phyloP scores from a whole-genome alignment of 2,888 invertebrate species.

The Lithophane leautieri region DNA sequence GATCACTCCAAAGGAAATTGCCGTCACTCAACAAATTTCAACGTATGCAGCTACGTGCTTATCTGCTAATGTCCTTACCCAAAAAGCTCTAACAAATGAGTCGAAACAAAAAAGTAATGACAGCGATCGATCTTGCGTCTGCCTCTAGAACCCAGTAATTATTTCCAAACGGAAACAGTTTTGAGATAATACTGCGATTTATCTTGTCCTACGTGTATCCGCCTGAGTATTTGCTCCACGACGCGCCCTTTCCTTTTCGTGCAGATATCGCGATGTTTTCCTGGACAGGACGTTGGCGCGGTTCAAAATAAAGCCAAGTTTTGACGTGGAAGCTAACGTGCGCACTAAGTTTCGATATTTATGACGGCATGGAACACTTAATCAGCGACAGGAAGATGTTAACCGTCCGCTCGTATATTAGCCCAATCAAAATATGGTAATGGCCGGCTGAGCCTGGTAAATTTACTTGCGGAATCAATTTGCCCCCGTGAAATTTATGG shows the following conservation, averaged over 20 bases:
- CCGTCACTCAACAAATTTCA: constrained; percentile 74
- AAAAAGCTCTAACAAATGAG: constrained; percentile 72
- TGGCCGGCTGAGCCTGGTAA: constrained; percentile 74
- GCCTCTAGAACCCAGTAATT: constrained; percentile 71
- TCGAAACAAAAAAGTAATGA: constrained; percentile 78
- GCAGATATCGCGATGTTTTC: constrained; percentile 70
- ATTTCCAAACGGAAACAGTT: constrained; percentile 81
- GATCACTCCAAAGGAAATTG: constrained; percentile 72
- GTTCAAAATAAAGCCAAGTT: constrained; percentile 74
- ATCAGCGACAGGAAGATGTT: constrained; percentile 85
- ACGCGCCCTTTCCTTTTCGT: constrained; percentile 71
- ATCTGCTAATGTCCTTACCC: constrained; percentile 69
- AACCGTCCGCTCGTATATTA: constrained; percentile 82
- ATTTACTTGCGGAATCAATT: constrained; percentile 85
- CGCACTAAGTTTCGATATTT: constrained; percentile 78
- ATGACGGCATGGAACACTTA: constrained; percentile 80
- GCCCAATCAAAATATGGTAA: constrained; percentile 88
- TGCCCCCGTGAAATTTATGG: constrained; percentile 86
- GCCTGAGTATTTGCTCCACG: constrained; percentile 71
- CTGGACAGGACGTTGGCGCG: constrained; percentile 62
- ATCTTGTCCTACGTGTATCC: constrained; percentile 75
- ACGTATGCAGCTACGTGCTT: constrained; percentile 70
- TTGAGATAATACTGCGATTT: constrained; percentile 81
- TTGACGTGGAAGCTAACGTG: constrained; percentile 75
- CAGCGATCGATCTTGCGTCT: constrained; percentile 76